A percentile compares a stretch with the other conserved stretches of the same genome.
Evolutionary conservation across 1,140 invertebrate genomes (phyloP).

Genomic region (Armadillidium nasatum): DNA sequence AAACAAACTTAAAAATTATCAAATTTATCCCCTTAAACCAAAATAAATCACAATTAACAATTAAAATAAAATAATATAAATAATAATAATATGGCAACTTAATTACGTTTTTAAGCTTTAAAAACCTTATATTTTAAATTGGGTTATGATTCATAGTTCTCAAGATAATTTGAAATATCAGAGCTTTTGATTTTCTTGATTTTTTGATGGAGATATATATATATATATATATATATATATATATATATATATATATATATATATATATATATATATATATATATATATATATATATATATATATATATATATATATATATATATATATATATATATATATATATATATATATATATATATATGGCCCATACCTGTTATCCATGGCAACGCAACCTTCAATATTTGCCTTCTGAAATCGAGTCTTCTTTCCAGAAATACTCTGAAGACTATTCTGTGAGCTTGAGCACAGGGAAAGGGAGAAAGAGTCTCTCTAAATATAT

Average conservation of each 20-base stretch:
- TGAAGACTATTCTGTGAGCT: conserved; percentile 11
- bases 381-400: not conserved
- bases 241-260: conserved; percentile 1
- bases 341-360: not conserved
- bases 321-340: not conserved
- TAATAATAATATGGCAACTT: no score
- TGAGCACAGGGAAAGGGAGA: not conserved
- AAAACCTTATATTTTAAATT: no score
- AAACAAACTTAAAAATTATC: no score
- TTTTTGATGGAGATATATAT: no score
- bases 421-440: not conserved
- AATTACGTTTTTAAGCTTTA: no score
- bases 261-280: conserved; percentile 15
- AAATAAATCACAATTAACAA: no score
- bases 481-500: not conserved
- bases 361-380: conserved; percentile 29
- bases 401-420: conserved; percentile 4
- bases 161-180: no score
- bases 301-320: conserved; percentile 18
- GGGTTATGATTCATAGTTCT: no score
- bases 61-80: no score
- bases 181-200: no score
- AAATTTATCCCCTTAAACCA: no score
- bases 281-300: conserved; percentile 14
- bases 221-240: not conserved